Evolutionary conservation across 2,797 vertebrate species (phyloP), one percentile per base, ranked within the genome.

Genomic region (Gallirallus australis): DNA sequence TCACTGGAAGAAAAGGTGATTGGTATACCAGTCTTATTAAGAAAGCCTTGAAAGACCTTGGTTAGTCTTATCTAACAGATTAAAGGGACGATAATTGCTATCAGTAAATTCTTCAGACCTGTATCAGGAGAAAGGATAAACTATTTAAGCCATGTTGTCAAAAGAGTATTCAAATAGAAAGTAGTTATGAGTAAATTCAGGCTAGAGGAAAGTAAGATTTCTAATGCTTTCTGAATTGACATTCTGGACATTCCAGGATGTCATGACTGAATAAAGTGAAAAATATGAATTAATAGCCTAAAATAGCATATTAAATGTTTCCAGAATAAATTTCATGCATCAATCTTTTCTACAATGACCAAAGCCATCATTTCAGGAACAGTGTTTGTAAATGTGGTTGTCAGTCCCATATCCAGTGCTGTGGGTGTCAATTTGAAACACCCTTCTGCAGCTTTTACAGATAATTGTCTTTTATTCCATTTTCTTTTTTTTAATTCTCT

Each of bases 351-450:
- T 93, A 52, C 70, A 79, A 86, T 39, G 40, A 80, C 17, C 60
- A 42, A 93, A 97, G 45, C 33, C 48, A 50, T 88, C 25, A 42
- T 73, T 93, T 91, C 77, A 97, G 65, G 81, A 96, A 61, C 77
- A 80, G 57, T 78, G 68, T 94, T 96, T 83, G 94, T 96, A 96
- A 96, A 92, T 59, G 92, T 45, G 79, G 48, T 48, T 96, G 28
- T 48, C 25, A 56, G 30, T 52, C 78, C 87, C 63, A 75, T 93
- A 78, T 84, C 42, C 84, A 93, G 85, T 89, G 50, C 42, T 91
- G 93, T 42, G 81, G 75, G 84, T 60, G 59, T 89, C 33, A 86
- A 19, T 64, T 61, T 82, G 31, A 94, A 91, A 68, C 15, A 90
- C 7, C 5, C 20, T 5, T 50, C 37, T 42, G 15, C 16, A 72